Base-by-base conservation (phyloP, 1,140 invertebrate genomes). In the Drosophila hydei region DNA sequence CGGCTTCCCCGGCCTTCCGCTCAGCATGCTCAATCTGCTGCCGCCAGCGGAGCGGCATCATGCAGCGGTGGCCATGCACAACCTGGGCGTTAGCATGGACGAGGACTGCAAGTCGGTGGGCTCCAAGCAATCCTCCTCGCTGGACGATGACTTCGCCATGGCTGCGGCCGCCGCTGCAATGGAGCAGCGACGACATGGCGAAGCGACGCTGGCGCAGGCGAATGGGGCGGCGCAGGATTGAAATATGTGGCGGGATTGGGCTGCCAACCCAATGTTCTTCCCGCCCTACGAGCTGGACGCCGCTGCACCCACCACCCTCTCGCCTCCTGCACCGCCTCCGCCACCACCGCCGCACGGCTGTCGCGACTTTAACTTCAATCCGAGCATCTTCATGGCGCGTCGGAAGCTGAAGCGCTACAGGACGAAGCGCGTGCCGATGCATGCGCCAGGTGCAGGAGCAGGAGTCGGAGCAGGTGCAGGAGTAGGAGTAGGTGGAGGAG, bases 11-110 rank as follows among this genome's bases (percentile, higher is more conserved):
- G 91, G 91, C 2, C 95, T 97, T 75, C 96, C 96, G 12, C 93
- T 97, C 2, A 96, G 95, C 80, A 97, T 97, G 96, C 93, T 96
- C 30, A 96, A 97, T 83, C 92, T 96, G 33, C 87, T 97, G 72
- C 96, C 96, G 8, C 96, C 95, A 1, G 95, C 95, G 4, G 96
- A 96, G 72, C 70, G 94, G 93, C 89, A 92, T 93, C 72, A 91
- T 72, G 81, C 83, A 0, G 90, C 93, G 92, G 92, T 93, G 91
- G 67, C 88, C 91, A 77, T 94, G 74, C 91, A 84, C 42, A 80
- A 89, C 54, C 63, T 85, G 52, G 77, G 81, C n/a, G 92, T 70
- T 72, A 92, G 58, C 51, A 93, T 93, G 78, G 94, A 95, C 70
- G 94, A 94, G 69, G 94, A 94, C 77, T 94, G 94, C 84, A 95